Percentiles rank a stretch among this genome's conserved stretches.
phyloP scores from a whole-genome alignment of 2,113 vertebrate genomes.

The Osmerus eperlanus region DNA sequence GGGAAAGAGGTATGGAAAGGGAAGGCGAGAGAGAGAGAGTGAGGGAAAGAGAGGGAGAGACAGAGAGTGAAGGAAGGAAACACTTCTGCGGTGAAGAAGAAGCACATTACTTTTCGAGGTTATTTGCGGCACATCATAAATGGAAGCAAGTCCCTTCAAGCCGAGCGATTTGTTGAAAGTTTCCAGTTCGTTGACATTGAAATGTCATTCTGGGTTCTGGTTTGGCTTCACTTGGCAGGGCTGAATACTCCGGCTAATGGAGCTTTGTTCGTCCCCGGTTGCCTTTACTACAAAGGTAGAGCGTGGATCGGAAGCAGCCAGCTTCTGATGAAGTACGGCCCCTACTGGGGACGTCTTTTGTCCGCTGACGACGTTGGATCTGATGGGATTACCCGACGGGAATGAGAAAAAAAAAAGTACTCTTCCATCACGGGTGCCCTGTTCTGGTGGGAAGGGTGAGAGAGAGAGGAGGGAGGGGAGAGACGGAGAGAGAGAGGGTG shows the following conservation, averaged over 20 bases:
- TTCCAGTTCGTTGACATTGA: conserved; percentile 41
- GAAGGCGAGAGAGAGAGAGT: not conserved
- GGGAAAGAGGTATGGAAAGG: no score
- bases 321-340: conserved; percentile 18
- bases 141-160: conserved; percentile 19
- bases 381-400: conserved; percentile 46
- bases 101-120: conserved; percentile 24
- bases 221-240: not conserved
- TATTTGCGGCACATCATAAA: conserved; percentile 36
- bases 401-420: conserved; percentile 19
- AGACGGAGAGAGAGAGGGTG: not conserved
- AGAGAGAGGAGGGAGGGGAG: not conserved
- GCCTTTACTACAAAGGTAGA: not conserved
- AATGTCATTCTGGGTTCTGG: conserved; percentile 36
- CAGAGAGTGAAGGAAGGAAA: not conserved
- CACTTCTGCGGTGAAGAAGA: not conserved
- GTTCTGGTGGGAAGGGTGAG: conserved; percentile 5
- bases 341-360: conserved; percentile 11
- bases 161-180: conserved; percentile 20
- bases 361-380: conserved; percentile 35
- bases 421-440: conserved; percentile 40
- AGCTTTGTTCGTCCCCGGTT: conserved; percentile 12
- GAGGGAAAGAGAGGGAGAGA: not conserved
- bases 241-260: not conserved
- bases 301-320: conserved; percentile 1